Evolutionary conservation across 2,888 invertebrate genomes (phyloP), one percentile per base, ranked within the genome.

Genomic region (Ormyrus pomaceus): DNA sequence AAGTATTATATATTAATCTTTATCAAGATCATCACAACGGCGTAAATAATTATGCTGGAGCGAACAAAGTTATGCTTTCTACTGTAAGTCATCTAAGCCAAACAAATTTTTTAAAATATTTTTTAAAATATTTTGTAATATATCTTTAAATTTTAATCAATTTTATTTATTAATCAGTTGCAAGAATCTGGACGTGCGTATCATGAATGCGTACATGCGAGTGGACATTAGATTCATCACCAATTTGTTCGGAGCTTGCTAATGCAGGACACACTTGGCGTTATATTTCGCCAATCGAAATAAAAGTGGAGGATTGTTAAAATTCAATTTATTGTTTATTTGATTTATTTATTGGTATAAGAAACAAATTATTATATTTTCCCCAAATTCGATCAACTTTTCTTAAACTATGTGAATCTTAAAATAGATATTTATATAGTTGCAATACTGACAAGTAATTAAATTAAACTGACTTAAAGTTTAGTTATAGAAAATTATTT

Each of bases 11-110:
- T 19, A 93, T 97, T 76, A 95, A 95, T 87, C 96, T 97, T 91
- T 97, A 97, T 91, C 97, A 97, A 91, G 97, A 98, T 91, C 96
- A 96, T 90, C 96, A 96, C 88, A 97, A 97, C 88, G 97, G 97
- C 68, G 94, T 94, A 75, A 93, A 94, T 81, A 96, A 96, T 91
- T 96, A 96, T 89, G 95, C 96, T 46, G 97, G 97, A 61, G 95
- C 95, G 83, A 95, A 96, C 86, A 95, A 92, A 92, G 93, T 92
- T 59, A 87, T 91, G 85, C 91, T 93, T 75, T 91, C 92, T 65
- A 89, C 91, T 87, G 93, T 93, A 88, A 87, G 85, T 86, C 71
- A 56, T 48, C 71, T 66, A 68, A 34, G 50, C 7, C 19, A 56
- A 34, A 34, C n/a, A 53, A 69, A 19, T 8, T 34, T 13, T 72